Percentiles rank a stretch among this genome's conserved stretches.
Evolutionary conservation across 1,140 invertebrate species (phyloP).

Genomic region (Ostrea edulis): DNA sequence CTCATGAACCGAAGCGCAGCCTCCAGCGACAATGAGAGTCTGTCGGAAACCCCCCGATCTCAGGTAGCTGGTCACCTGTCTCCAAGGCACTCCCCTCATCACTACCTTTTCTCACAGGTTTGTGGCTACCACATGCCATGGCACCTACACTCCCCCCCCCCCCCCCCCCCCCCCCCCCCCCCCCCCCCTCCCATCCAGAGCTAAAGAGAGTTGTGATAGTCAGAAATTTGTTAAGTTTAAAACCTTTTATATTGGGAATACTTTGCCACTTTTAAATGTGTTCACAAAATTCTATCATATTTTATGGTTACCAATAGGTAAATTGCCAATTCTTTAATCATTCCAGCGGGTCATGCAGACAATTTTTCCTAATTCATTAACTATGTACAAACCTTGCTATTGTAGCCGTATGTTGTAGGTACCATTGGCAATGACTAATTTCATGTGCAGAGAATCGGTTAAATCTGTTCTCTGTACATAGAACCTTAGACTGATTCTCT

Average conservation of each 20-base stretch:
- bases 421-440: constrained; percentile 17
- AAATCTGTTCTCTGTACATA: background rate
- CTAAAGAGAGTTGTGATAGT: background rate
- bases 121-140: constrained; percentile 46
- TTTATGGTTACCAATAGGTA: background rate
- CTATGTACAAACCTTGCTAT: background rate
- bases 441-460: constrained; percentile 15
- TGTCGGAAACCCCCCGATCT: constrained; percentile 64
- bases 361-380: background rate
- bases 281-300: background rate
- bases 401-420: constrained; percentile 13
- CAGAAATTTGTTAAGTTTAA: no score
- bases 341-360: background rate
- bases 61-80: constrained; percentile 66
- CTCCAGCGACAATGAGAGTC: constrained; percentile 74
- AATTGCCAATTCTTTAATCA: background rate
- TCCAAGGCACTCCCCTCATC: constrained; percentile 64
- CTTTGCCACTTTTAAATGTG: background rate
- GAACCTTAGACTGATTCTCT: background rate
- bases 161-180: no score
- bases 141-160: background rate
- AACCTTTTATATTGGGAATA: background rate
- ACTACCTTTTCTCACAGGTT: constrained; percentile 61
- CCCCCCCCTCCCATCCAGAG: background rate
- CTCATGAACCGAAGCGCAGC: constrained; percentile 71